Conservation (phyloP, 2,888 invertebrate species). For the Poecilobothrus nobilitatus region DNA sequence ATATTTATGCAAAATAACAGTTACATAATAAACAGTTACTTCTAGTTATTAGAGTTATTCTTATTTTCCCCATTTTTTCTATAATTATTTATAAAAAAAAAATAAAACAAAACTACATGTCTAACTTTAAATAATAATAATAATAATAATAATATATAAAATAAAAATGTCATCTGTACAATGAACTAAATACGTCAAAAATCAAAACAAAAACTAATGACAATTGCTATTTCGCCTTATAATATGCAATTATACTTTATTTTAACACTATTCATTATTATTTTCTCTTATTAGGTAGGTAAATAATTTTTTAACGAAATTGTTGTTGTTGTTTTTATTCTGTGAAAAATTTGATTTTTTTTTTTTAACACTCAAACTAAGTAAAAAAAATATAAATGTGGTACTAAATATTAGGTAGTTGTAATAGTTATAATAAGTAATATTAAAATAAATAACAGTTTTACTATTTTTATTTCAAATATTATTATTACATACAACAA, state of each 20-base stretch:
- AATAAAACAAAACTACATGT: neutral
- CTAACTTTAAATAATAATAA: neutral
- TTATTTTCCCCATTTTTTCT: neutral
- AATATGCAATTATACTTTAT: neutral
- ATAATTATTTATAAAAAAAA: neutral
- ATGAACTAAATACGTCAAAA: neutral
- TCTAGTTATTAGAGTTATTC: too few relatives aligned
- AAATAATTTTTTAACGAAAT: too few relatives aligned
- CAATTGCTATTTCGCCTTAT: constrained; percentile 4
- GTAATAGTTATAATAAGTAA: too few relatives aligned
- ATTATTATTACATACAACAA: neutral
- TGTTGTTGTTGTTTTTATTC: too few relatives aligned
- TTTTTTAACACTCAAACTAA: too few relatives aligned
- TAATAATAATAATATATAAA: neutral
- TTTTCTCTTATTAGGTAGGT: too few relatives aligned
- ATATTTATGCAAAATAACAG: too few relatives aligned
- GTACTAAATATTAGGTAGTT: too few relatives aligned
- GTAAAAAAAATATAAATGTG: too few relatives aligned
- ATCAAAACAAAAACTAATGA: neutral
- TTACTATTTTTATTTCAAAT: too few relatives aligned
- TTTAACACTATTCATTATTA: neutral
- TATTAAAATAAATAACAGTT: too few relatives aligned
- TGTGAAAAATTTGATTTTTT: too few relatives aligned
- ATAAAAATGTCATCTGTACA: neutral
- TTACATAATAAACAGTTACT: neutral